Conservation (phyloP, 2,113 vertebrate genomes). For the Epinephelus lanceolatus region DNA sequence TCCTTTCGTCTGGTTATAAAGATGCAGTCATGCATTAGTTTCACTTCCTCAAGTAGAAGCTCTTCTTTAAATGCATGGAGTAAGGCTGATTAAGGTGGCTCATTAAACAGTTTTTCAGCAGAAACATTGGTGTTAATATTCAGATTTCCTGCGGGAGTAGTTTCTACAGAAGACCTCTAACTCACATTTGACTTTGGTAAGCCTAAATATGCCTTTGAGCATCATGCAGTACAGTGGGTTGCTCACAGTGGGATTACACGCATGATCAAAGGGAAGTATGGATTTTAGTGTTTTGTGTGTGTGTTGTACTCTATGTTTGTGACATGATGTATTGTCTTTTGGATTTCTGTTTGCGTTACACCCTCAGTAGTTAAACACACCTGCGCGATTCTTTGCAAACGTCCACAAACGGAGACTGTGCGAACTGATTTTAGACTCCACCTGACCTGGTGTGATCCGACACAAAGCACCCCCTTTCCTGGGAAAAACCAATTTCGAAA, state of each 20-base stretch:
- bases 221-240: conserved; percentile 11
- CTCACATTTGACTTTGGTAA: conserved; percentile 35
- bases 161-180: conserved; percentile 17
- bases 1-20: too few species aligned
- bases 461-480: background rate
- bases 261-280: conserved; percentile 43
- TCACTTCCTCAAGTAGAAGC: background rate
- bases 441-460: background rate
- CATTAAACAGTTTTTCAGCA: background rate
- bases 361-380: background rate
- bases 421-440: background rate
- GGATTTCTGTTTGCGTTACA: conserved; percentile 6
- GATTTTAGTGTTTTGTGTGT: conserved; percentile 25
- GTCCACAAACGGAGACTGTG: background rate
- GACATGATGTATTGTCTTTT: background rate
- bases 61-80: background rate
- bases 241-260: conserved; percentile 17
- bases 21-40: background rate
- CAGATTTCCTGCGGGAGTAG: background rate
- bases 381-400: background rate
- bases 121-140: background rate
- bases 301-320: background rate
- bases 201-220: conserved; percentile 35
- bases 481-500: background rate
- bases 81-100: background rate